Evolutionary conservation across 2,888 invertebrate genomes (phyloP).

Genomic region (Ectemnius cavifrons): DNA sequence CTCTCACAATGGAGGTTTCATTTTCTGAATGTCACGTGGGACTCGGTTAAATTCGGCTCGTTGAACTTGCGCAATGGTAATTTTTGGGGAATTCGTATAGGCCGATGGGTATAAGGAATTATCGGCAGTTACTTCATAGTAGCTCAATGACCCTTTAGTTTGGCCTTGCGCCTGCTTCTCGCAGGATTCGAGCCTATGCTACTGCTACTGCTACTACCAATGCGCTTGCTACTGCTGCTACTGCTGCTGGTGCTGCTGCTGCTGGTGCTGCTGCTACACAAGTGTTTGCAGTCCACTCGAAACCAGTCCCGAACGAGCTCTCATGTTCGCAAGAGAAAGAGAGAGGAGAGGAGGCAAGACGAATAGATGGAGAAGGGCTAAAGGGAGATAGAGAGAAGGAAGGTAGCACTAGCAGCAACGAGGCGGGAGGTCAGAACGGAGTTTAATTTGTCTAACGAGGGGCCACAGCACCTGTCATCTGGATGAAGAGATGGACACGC

Average conservation of each 20-base stretch:
- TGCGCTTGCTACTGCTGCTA: slow-evolving; percentile 21
- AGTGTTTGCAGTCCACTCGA: slow-evolving; percentile 78
- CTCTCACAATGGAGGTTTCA: background rate
- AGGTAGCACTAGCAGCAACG: slow-evolving; percentile 35
- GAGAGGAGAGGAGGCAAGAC: slow-evolving; percentile 33
- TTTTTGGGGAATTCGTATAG: too few relatives aligned
- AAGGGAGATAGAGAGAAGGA: background rate
- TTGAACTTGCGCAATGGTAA: background rate
- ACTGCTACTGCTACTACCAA: slow-evolving; percentile 31
- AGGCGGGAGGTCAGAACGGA: slow-evolving; percentile 61
- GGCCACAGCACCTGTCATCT: slow-evolving; percentile 72
- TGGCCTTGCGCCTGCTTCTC: slow-evolving; percentile 61
- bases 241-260: slow-evolving; percentile 54
- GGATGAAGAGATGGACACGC: slow-evolving; percentile 59
- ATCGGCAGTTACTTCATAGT: slow-evolving; percentile 38
- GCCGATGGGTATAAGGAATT: slow-evolving; percentile 26
- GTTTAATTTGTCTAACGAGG: slow-evolving; percentile 77
- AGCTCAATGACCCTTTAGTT: slow-evolving; percentile 51
- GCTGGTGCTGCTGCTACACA: slow-evolving; percentile 61
- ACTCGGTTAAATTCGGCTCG: background rate
- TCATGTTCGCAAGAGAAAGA: slow-evolving; percentile 35
- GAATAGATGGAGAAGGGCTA: background rate
- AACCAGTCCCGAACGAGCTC: slow-evolving; percentile 74
- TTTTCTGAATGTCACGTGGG: background rate
- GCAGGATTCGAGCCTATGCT: slow-evolving; percentile 50